These are phyloP conservation scores for Silurus asotus DNA, from an alignment of 2,113 vertebrate species.

Conservation along the genomic window DNA sequence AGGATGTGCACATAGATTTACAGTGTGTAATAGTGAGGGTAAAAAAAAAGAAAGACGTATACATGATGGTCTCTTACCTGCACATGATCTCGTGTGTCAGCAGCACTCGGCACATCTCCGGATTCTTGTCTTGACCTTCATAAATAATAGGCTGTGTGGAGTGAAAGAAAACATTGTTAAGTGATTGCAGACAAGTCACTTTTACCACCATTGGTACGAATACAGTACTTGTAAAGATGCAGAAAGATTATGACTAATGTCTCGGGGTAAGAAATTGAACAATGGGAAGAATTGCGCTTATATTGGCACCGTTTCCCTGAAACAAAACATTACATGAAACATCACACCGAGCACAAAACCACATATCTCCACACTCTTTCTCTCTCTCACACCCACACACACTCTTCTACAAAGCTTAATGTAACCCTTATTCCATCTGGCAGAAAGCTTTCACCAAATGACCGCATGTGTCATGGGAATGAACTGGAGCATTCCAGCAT, in stretches of 20 bases:
- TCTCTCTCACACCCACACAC: slow-evolving; percentile 30
- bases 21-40: slow-evolving; percentile 62
- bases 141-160: slow-evolving; percentile 51
- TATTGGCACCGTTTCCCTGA: slow-evolving; percentile 35
- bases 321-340: slow-evolving; percentile 50
- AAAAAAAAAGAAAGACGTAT: slow-evolving; percentile 39
- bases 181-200: slow-evolving; percentile 8
- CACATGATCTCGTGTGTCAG: slow-evolving; percentile 57
- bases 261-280: not conserved
- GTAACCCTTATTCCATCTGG: slow-evolving; percentile 52
- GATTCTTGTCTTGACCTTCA: slow-evolving; percentile 58
- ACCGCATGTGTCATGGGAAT: slow-evolving; percentile 54
- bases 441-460: slow-evolving; percentile 41
- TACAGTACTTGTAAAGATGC: slow-evolving; percentile 15
- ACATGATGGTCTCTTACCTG: slow-evolving; percentile 42
- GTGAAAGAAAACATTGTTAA: slow-evolving; percentile 29
- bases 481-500: slow-evolving; percentile 38
- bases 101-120: slow-evolving; percentile 54
- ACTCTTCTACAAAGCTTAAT: slow-evolving; percentile 31
- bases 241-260: slow-evolving; percentile 29
- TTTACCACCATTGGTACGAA: not conserved
- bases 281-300: slow-evolving; percentile 30
- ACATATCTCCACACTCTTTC: slow-evolving; percentile 38
- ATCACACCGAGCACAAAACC: slow-evolving; percentile 34
- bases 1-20: slow-evolving; percentile 18